Conservation (phyloP, 2,113 vertebrate species). For the Cebidichthys violaceus region DNA sequence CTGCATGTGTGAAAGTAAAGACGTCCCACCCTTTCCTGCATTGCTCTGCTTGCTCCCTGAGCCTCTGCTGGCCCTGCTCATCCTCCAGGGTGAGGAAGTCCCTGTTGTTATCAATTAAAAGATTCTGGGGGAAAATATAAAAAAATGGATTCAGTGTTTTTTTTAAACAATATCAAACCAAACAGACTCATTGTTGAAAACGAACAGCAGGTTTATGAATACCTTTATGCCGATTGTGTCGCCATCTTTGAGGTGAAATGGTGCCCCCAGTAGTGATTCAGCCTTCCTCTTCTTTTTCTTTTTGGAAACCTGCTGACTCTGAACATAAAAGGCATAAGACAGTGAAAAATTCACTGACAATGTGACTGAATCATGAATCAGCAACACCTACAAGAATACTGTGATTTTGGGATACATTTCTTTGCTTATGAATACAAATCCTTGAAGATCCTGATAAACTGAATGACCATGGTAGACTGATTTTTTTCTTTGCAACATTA, state of each 20-base stretch:
- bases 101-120: slow-evolving; percentile 87
- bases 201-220: not conserved
- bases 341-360: not conserved
- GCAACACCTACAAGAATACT: not conserved
- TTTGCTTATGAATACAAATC: slow-evolving; percentile 3
- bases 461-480: not conserved
- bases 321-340: not conserved
- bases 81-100: slow-evolving; percentile 88
- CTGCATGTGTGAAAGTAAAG: slow-evolving; percentile 13
- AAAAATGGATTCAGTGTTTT: not conserved
- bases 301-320: slow-evolving; percentile 92
- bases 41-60: slow-evolving; percentile 79
- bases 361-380: not conserved
- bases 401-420: not conserved
- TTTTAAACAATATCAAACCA: not conserved
- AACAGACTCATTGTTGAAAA: not conserved
- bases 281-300: slow-evolving; percentile 92
- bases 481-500: not conserved
- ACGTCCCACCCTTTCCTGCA: slow-evolving; percentile 83
- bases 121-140: slow-evolving; percentile 82
- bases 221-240: slow-evolving; percentile 93
- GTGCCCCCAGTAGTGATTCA: slow-evolving; percentile 87
- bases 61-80: slow-evolving; percentile 84
- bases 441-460: not conserved
- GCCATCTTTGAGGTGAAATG: slow-evolving; percentile 92